A percentile compares a stretch with the other conserved stretches of the same genome.
Conservation (phyloP, 2,888 invertebrate species). For the Pachliopta kotzebuea region DNA sequence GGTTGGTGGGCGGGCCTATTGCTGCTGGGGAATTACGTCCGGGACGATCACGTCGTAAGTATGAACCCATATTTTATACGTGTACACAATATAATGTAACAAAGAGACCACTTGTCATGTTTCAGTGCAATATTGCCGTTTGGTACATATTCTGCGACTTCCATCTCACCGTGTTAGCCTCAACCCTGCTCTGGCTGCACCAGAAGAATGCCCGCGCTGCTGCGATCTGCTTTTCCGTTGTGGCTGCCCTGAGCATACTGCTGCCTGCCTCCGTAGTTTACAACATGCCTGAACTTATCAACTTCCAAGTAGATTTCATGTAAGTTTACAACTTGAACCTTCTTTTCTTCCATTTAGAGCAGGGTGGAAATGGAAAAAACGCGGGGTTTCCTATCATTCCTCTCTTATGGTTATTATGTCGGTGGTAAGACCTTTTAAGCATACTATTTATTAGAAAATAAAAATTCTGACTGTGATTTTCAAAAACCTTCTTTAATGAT, state of each 20-base stretch:
- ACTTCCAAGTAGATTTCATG: slow-evolving; percentile 13
- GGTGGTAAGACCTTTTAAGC: too few relatives aligned
- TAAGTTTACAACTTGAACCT: background rate
- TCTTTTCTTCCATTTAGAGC: too few relatives aligned
- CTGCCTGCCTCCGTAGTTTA: slow-evolving; percentile 7
- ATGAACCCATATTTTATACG: background rate
- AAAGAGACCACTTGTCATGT: background rate
- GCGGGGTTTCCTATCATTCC: too few relatives aligned
- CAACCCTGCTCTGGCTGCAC: slow-evolving; percentile 14
- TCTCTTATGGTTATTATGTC: too few relatives aligned
- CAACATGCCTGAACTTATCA: background rate
- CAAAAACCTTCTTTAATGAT: too few relatives aligned
- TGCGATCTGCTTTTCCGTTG: slow-evolving; percentile 3
- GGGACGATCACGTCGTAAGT: slow-evolving; percentile 9
- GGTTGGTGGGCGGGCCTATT: slow-evolving; percentile 17
- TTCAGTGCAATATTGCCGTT: slow-evolving; percentile 1
- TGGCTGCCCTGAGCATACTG: slow-evolving; percentile 1
- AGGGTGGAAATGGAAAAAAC: too few relatives aligned
- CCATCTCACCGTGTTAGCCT: slow-evolving; percentile 6
- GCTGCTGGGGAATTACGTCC: slow-evolving; percentile 18
- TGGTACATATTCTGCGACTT: slow-evolving; percentile 24
- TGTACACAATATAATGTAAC: background rate
- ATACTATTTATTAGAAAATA: too few relatives aligned
- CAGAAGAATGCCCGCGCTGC: slow-evolving; percentile 1
- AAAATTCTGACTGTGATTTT: too few relatives aligned